Base-by-base conservation (phyloP, 2,113 vertebrate genomes). In the Piaya cayana region DNA sequence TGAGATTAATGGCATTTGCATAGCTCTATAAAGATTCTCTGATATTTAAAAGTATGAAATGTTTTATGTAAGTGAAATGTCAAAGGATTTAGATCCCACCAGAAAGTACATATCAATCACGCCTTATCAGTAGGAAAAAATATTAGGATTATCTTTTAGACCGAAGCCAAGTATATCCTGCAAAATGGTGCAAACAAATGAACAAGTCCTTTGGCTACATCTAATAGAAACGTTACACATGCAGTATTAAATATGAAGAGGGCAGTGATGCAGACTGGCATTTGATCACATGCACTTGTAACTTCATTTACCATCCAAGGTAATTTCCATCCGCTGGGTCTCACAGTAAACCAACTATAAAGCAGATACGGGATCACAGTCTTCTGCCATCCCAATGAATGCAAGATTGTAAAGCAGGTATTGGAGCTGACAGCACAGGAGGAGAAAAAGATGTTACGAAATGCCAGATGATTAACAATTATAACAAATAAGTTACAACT, bases 221-320 rank as follows among this genome's bases (percentile, higher is more conserved):
- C 30, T 37, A 53, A 70, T 5, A 70, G 77, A 47, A 86, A 18
- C 0, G 0, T 67, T 18, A 30, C 15, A 14, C 1, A 2, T 7
- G 39, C 60, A 68, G 43, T 26, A 27, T 49, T 49, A 65, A 32
- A 37, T 3, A 5, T 43, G 79, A 30, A 81, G 58, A 72, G 67
- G 81, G 64, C 89, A 93, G 82, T 42, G 87, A 62, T 7, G 27
- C 72, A 90, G 25, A 0, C 29, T 8, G 27, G 56, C 18, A 2
- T 11, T 56, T 1, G 2, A 29, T 88, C 92, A 78, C 30, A 21
- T 0, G 60, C 55, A 19, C 53, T 55, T 29, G 1, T 19, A 62
- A 70, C 42, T 77, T 63, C 77, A 62, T 93, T 92, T 62, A 53
- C 91, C 52, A 32, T 64, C 62, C 68, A 52, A 62, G 62, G 53